Evolutionary conservation across 2,888 invertebrate species (phyloP).

Genomic region (Ochropleura leucogaster): DNA sequence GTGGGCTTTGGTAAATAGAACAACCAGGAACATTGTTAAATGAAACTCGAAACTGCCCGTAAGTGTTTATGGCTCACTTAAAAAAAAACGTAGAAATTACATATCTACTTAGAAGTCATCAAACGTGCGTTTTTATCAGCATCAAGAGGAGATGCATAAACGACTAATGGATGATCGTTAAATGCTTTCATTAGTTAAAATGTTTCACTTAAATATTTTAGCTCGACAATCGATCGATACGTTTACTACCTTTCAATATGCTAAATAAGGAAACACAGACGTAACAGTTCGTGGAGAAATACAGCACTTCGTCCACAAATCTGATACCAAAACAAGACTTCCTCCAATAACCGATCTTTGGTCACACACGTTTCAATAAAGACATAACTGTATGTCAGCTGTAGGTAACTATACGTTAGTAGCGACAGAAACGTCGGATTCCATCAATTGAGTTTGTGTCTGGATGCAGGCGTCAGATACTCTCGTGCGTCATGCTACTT

Average conservation of each 20-base stretch:
- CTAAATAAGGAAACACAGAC: not conserved
- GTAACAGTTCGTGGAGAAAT: not conserved
- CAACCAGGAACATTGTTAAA: not conserved
- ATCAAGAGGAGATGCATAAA: not conserved
- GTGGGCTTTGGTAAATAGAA: not conserved
- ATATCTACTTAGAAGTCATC: not conserved
- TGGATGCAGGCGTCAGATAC: not conserved
- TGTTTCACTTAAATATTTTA: not conserved
- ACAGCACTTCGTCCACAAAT: not conserved
- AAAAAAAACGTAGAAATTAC: not conserved
- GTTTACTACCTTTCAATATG: not conserved
- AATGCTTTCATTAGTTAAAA: not conserved
- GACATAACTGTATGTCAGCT: conserved; percentile 2
- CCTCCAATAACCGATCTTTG: conserved; percentile 33
- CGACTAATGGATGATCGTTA: not conserved
- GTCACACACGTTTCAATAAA: conserved; percentile 23
- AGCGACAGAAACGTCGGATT: conserved; percentile 12
- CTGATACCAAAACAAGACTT: conserved; percentile 16
- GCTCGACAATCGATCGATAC: not conserved
- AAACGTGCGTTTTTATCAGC: not conserved
- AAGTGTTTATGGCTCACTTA: not conserved
- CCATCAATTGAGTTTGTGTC: conserved; percentile 41
- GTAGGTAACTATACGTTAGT: not conserved
- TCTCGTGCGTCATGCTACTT: not conserved
- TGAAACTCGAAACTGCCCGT: not conserved